These are phyloP conservation scores for Pogonocichla stellata DNA, from an alignment of 2,113 vertebrate genomes.

Conservation along the genomic window DNA sequence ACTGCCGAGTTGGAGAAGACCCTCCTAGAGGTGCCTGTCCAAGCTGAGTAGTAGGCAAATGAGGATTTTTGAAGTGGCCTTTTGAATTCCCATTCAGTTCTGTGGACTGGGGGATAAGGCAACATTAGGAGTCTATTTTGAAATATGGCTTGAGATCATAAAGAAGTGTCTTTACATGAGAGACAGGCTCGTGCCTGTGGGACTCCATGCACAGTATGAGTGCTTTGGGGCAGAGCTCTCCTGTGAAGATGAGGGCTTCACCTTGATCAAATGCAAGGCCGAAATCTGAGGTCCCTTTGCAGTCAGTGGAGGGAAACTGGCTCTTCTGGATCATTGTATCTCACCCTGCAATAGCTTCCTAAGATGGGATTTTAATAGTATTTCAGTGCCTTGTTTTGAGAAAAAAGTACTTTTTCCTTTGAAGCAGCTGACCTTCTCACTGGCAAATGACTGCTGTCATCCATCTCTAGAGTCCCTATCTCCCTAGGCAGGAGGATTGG, in stretches of 20 bases:
- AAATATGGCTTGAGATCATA: rapidly evolving
- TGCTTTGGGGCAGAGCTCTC: background rate
- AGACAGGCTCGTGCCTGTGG: background rate
- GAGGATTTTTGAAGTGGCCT: background rate
- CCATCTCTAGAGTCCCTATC: background rate
- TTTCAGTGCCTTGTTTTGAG: background rate
- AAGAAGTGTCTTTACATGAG: background rate
- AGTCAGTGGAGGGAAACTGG: background rate
- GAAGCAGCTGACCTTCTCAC: background rate
- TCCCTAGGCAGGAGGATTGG: background rate
- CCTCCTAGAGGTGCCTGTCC: background rate
- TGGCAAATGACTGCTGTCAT: background rate
- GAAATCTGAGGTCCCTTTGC: background rate
- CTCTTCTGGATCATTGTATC: background rate
- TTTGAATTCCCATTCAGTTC: background rate
- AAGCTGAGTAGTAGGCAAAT: background rate
- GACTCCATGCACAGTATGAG: background rate
- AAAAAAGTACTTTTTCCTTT: background rate
- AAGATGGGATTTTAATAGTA: background rate
- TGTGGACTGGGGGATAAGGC: background rate
- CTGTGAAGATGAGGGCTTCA: background rate
- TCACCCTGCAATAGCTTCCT: background rate
- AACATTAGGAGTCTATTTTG: background rate
- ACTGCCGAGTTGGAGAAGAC: background rate
- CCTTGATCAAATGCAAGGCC: background rate